A percentile compares a stretch with the other conserved stretches of the same genome.
Evolutionary conservation across 2,797 vertebrate genomes (phyloP).

Genomic region (Lacerta viridis): DNA sequence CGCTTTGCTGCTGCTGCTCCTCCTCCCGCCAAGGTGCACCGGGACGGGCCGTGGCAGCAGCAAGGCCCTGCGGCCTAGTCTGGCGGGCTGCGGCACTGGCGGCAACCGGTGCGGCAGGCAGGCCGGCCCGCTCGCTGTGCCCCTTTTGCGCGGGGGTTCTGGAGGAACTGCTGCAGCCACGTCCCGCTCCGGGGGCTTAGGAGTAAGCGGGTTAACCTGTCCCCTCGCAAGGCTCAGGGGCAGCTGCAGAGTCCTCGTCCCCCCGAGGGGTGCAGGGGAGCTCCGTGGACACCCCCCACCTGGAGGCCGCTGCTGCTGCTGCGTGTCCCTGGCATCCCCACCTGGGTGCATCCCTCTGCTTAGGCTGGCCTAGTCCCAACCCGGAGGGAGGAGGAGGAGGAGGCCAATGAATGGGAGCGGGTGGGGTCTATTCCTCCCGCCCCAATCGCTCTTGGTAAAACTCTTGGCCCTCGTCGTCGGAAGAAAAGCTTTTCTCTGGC

Average conservation of each 20-base stretch:
- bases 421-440: neutral
- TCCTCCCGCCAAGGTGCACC: neutral
- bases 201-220: slow-evolving; percentile 14
- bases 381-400: neutral
- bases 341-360: neutral
- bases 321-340: neutral
- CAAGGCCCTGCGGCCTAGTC: slow-evolving; percentile 63
- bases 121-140: neutral
- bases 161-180: neutral
- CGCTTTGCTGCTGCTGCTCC: too few species aligned
- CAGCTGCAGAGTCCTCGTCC: neutral
- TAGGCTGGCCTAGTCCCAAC: neutral
- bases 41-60: slow-evolving; percentile 19
- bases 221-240: slow-evolving; percentile 32
- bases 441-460: neutral
- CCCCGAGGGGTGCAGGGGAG: neutral
- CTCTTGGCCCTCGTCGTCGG: neutral
- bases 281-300: neutral
- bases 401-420: neutral
- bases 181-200: neutral
- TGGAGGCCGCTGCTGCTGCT: too few species aligned
- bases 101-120: too few species aligned
- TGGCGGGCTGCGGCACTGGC: slow-evolving; percentile 22
- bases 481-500: neutral
- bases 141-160: neutral